Evolutionary conservation across 2,888 invertebrate species (phyloP).

Genomic region (Calameuta idolon): DNA sequence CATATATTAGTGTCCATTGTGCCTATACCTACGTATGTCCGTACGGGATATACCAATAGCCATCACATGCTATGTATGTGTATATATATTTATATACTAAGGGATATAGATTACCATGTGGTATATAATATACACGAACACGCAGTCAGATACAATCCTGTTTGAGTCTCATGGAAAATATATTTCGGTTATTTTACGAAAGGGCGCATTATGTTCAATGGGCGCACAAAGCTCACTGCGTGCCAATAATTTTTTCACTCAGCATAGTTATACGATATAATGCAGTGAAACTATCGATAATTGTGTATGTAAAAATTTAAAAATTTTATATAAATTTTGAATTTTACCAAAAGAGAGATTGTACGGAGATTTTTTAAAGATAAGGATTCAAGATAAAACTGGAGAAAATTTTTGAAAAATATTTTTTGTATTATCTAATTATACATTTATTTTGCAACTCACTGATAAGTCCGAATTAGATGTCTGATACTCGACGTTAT

Average conservation of each 20-base stretch:
- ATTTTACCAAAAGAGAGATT: not conserved
- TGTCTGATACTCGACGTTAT: not conserved
- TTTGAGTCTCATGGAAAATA: conserved; percentile 31
- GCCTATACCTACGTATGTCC: conserved; percentile 13
- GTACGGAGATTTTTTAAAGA: no score
- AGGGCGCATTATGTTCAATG: conserved; percentile 19
- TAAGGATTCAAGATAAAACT: no score
- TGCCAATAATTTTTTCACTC: conserved; percentile 17
- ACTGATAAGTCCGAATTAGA: not conserved
- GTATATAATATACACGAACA: not conserved
- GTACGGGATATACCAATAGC: conserved; percentile 3
- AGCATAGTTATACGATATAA: not conserved
- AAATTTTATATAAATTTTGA: not conserved
- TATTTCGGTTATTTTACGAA: conserved; percentile 39
- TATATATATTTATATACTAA: conserved; percentile 3
- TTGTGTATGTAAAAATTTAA: not conserved
- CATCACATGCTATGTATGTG: conserved; percentile 1
- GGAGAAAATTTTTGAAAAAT: no score
- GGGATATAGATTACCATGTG: not conserved
- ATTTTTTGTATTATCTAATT: not conserved
- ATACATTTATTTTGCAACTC: not conserved
- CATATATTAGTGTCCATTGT: conserved; percentile 49
- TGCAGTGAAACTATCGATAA: not conserved
- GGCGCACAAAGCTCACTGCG: not conserved
- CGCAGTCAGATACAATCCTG: conserved; percentile 21